Evolutionary conservation across 2,888 invertebrate genomes (phyloP).

Genomic region (Odontothrips loti): DNA sequence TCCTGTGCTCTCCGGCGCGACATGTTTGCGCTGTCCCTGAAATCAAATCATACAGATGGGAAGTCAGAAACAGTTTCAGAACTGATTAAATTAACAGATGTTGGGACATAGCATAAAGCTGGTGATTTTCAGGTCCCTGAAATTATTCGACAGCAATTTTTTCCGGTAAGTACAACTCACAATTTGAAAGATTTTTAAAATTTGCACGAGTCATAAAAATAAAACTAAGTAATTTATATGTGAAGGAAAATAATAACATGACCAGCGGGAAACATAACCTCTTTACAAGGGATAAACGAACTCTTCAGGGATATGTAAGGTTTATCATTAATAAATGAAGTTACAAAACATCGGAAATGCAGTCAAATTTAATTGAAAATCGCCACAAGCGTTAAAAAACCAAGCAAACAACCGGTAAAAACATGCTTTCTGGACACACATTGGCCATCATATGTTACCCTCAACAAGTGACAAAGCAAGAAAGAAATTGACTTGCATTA

Average conservation of each 20-base stretch:
- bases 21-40: constrained; percentile 49
- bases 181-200: not conserved
- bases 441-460: constrained; percentile 6
- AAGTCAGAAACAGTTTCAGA: not conserved
- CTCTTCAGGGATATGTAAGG: not conserved
- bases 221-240: not conserved
- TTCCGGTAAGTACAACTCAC: not conserved
- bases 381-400: not conserved
- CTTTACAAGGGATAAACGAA: not conserved
- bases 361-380: not conserved
- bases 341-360: not conserved
- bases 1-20: constrained; percentile 69
- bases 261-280: constrained; percentile 1
- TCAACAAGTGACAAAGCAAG: not conserved
- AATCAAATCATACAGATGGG: not conserved
- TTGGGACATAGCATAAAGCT: not conserved
- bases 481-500: not conserved
- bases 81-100: not conserved
- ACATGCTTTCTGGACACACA: not conserved
- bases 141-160: not conserved
- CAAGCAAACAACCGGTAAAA: not conserved
- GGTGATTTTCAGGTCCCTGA: not conserved
- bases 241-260: not conserved
- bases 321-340: not conserved
- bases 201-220: not conserved